Conservation (phyloP, 2,797 vertebrate genomes). For the Oreonectes daqikongensis region DNA sequence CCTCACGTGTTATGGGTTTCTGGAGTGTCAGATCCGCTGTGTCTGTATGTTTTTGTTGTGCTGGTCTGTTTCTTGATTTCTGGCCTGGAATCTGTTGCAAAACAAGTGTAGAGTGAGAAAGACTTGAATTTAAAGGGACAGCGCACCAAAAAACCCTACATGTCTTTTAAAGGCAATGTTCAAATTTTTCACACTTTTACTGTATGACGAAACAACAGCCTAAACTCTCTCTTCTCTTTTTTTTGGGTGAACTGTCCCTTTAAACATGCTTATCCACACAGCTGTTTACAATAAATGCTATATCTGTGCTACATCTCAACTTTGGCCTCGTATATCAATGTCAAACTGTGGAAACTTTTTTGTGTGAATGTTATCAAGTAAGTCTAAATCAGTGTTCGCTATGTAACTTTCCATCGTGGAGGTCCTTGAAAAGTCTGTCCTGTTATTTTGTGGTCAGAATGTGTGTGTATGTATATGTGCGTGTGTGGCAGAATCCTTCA, state of each 20-base stretch:
- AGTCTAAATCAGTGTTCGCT: constrained; percentile 9
- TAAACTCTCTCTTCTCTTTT: too few species aligned
- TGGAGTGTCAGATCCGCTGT: constrained; percentile 68
- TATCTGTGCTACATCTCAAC: constrained; percentile 8
- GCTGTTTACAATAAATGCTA: constrained; percentile 25
- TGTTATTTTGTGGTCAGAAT: constrained; percentile 33
- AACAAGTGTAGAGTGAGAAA: constrained; percentile 69
- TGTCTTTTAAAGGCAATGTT: too few species aligned
- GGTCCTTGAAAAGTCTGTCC: constrained; percentile 38
- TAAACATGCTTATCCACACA: background rate
- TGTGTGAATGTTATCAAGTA: constrained; percentile 32
- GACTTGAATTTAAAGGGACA: constrained; percentile 11
- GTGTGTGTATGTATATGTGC: constrained; percentile 44
- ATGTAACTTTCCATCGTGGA: constrained; percentile 14
- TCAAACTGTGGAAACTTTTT: constrained; percentile 1
- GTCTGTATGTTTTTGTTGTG: constrained; percentile 45
- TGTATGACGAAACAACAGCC: background rate
- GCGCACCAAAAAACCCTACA: background rate
- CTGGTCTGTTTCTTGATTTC: constrained; percentile 54
- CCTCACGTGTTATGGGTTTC: constrained; percentile 76
- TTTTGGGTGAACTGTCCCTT: background rate
- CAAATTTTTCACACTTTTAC: background rate
- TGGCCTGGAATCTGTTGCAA: constrained; percentile 91
- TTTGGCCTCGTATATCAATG: constrained; percentile 8
- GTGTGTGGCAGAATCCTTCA: constrained; percentile 48